These are phyloP conservation scores for Pogonocherus hispidulus DNA, from an alignment of 2,888 invertebrate genomes.

Conservation along the genomic window DNA sequence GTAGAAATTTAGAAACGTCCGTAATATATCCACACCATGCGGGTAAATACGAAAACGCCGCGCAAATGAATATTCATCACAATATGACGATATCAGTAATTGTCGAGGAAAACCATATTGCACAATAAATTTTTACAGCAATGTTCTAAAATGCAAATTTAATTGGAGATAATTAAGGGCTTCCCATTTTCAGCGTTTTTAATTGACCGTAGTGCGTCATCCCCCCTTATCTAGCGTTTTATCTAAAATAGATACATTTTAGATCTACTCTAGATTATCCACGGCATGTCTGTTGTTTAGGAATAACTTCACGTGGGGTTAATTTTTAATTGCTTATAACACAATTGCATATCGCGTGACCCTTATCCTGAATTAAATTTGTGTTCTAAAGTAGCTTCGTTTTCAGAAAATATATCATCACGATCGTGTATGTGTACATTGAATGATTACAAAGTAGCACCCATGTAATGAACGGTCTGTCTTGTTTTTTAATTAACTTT, in stretches of 20 bases:
- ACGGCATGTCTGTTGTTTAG: conserved; percentile 38
- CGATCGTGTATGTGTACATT: conserved; percentile 3
- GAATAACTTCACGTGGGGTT: conserved; percentile 34
- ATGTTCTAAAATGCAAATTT: conserved; percentile 51
- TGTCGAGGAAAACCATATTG: conserved; percentile 55
- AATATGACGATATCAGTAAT: conserved; percentile 38
- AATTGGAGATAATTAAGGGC: conserved; percentile 52
- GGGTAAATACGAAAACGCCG: conserved; percentile 11
- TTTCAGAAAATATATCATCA: conserved; percentile 13
- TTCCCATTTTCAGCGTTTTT: conserved; percentile 40
- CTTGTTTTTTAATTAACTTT: conserved; percentile 2
- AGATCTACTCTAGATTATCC: conserved; percentile 61
- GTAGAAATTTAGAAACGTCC: conserved; percentile 27
- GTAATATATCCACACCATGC: conserved; percentile 6
- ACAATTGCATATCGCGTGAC: conserved; percentile 34
- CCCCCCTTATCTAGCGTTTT: conserved; percentile 59
- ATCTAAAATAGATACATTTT: conserved; percentile 67
- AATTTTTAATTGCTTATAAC: conserved; percentile 34
- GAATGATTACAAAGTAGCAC: conserved; percentile 4
- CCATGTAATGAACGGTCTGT: background rate
- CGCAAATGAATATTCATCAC: conserved; percentile 42
- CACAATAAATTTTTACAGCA: conserved; percentile 55
- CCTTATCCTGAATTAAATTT: conserved; percentile 32
- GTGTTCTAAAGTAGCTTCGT: conserved; percentile 14
- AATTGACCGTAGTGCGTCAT: conserved; percentile 54